phyloP scores from a whole-genome alignment of 2,113 vertebrate genomes.

The Brevimyrus niger region DNA sequence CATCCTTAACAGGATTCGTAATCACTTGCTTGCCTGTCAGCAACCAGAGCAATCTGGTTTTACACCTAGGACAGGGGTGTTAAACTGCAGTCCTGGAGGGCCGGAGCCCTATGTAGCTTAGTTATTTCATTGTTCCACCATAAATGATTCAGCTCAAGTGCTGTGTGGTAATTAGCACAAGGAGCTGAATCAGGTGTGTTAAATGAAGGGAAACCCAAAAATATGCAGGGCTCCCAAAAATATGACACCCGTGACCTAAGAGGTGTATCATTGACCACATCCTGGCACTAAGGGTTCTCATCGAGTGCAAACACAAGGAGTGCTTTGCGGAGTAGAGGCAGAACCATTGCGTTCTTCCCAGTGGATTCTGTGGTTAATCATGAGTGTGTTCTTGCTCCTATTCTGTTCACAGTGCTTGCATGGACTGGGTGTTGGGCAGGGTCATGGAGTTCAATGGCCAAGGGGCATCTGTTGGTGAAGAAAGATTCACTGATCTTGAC shows the following conservation, averaged over 20 bases:
- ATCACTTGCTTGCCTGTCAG: neutral
- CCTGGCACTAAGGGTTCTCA: neutral
- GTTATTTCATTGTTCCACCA: too few relatives aligned
- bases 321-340: neutral
- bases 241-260: neutral
- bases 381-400: neutral
- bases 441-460: neutral
- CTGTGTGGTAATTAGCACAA: too few relatives aligned
- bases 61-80: neutral
- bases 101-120: too few relatives aligned
- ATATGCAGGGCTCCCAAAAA: too few relatives aligned
- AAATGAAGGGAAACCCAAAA: too few relatives aligned
- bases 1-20: neutral
- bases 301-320: too few relatives aligned
- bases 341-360: neutral
- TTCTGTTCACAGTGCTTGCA: neutral
- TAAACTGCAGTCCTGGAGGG: too few relatives aligned
- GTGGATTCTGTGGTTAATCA: neutral
- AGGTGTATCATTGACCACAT: neutral
- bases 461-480: neutral
- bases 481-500: neutral
- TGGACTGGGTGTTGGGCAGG: neutral
- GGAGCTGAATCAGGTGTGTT: too few relatives aligned
- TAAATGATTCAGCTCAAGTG: too few relatives aligned
- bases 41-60: neutral